Evolutionary conservation across 2,888 invertebrate species (phyloP), one percentile per base, ranked within the genome.

Genomic region (Mythimna impura): DNA sequence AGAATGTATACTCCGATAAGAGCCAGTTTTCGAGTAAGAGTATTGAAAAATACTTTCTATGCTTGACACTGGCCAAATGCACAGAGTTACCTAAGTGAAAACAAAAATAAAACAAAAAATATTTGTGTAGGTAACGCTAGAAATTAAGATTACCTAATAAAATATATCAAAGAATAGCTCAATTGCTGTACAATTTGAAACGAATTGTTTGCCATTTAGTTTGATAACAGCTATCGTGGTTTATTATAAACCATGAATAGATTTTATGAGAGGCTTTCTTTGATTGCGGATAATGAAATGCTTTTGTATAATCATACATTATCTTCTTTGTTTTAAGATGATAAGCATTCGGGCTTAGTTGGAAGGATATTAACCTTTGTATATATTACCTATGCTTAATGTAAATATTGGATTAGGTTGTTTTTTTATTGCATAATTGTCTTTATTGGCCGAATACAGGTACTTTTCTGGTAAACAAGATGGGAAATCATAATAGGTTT

Each of bases 291-390:
- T 3, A 36, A 40, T 61, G 20, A 58, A 58, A 40, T 61, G 4
- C 12, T 22, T 8, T 12, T 40, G 4, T n/a, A 3, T 10, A 12
- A 60, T 64, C 3, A 0, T n/a, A 43, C n/a, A 6, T 65, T 65
- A 63, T 43, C 30, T 47, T 47, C 17, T 22, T 58, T 36, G 12
- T 30, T 58, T 71, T 58, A 20, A 22, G 25, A 58, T 50, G 57
- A 10, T 47, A 12, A 8, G 6, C 1, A 22, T 57, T 55, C 3
- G 14, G 34, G 10, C 36, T 69, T 52, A 17, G 22, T 36, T 47
- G 8, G 3, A n/a, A 71, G 43, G 34, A 10, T 57, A 34, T n/a
- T 57, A 47, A 47, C 34, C 40, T 22, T 20, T 2, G 5, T n/a
- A n/a, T n/a, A n/a, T 30, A 3, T 12, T 40, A 36, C 9, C 36